Percentiles rank a stretch among this genome's conserved stretches.
Conservation (phyloP, 2,797 vertebrate species). For the Triplophysa bombifrons region DNA sequence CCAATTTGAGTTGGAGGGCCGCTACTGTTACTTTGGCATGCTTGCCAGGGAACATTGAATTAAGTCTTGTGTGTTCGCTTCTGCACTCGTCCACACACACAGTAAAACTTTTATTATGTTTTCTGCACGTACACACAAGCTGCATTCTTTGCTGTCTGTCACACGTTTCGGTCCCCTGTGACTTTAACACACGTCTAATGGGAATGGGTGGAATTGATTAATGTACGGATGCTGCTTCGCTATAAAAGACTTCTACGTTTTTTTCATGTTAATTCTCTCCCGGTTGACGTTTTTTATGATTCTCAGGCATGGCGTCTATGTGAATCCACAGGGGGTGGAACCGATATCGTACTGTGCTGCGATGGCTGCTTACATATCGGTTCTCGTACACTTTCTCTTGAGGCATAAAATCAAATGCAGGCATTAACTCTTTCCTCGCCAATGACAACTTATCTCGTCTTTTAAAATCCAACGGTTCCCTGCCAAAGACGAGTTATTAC, state of each 20-base stretch:
- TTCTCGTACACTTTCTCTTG: constrained; percentile 23
- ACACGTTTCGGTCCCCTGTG: constrained; percentile 30
- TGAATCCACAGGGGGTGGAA: constrained; percentile 35
- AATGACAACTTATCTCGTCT: no score
- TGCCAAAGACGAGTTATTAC: no score
- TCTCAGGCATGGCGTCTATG: constrained; percentile 26
- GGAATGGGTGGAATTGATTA: constrained; percentile 33
- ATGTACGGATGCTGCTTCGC: constrained; percentile 30
- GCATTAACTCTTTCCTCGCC: not conserved
- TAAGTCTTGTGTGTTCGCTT: constrained; percentile 52
- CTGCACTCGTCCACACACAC: constrained; percentile 3
- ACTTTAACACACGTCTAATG: constrained; percentile 31
- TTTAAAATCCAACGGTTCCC: no score
- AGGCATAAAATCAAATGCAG: constrained; percentile 41
- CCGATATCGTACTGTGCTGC: constrained; percentile 41
- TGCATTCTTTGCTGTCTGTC: constrained; percentile 4
- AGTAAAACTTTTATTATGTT: constrained; percentile 8
- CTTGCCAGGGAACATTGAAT: constrained; percentile 63
- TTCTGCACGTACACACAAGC: not conserved
- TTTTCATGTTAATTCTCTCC: not conserved
- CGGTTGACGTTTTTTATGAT: constrained; percentile 9
- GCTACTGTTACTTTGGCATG: constrained; percentile 58
- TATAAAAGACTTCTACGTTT: constrained; percentile 23
- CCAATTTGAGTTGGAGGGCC: constrained; percentile 66
- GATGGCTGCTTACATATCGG: constrained; percentile 24